Base-by-base conservation (phyloP, 2,797 vertebrate genomes). In the Chlorospingus semifuscus region DNA sequence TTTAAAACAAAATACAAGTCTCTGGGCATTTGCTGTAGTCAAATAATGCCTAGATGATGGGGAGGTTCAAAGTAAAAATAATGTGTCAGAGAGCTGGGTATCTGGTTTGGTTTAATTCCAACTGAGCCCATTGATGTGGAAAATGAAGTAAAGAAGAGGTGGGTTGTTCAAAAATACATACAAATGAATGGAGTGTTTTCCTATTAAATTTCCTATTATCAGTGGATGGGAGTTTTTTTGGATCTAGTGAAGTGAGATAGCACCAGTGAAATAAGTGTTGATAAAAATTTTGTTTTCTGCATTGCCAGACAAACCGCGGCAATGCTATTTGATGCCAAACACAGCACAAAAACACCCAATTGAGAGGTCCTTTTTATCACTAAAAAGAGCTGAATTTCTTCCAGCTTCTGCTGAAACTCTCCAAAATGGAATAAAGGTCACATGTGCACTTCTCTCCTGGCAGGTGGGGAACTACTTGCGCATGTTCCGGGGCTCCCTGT, bases 381-480 rank as follows among this genome's bases (percentile, higher is more conserved):
- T 61, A 49, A 36, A 66, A 57, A 78, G 53, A 63, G 29, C 46
- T 75, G 42, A 37, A 46, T 71, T 53, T 53, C 21, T 88, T 84
- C 77, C 44, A 50, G 81, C n/a, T 80, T 74, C 24, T 89, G 61
- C 56, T 81, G 14, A 53, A 46, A 50, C 8, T 32, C 13, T 78
- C 70, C 47, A 20, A 9, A 30, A 11, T 37, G 15, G 30, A 57
- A 21, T 20, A 15, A 26, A 56, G 47, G 92, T 70, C 75, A 49
- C 0, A 0, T 63, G 16, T 82, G 18, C 36, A 2, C 63, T 53
- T 95, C 61, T 95, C 82, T 90, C 26, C 91, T 82, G 94, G 68
- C 94, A 99, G 99, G 99, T 99, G 97, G 99, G 99, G 63, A 99
- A 99, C 97, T 99, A 99, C 97, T 91, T 99, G 93, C 99, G 99